Conservation (phyloP, 2,888 invertebrate species). For the Agonopterix heracliana region DNA sequence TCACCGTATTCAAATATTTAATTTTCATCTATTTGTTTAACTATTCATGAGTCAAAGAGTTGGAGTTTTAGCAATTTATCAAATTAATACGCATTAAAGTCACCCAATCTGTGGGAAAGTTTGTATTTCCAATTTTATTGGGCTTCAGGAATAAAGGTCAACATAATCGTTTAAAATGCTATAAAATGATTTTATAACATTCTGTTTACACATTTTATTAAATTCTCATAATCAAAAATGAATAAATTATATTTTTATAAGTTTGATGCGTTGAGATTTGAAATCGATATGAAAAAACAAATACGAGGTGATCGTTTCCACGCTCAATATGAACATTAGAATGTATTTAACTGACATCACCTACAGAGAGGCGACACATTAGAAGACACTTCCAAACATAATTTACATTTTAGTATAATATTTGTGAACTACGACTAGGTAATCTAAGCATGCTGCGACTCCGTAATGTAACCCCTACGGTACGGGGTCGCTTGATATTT, state of each 20-base stretch:
- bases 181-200: conserved; percentile 42
- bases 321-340: conserved; percentile 22
- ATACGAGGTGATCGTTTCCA: conserved; percentile 30
- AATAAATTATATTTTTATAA: conserved; percentile 48
- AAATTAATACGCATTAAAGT: conserved; percentile 17
- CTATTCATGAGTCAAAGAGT: background rate
- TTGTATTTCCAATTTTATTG: conserved; percentile 42
- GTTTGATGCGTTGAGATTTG: conserved; percentile 23
- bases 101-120: conserved; percentile 44
- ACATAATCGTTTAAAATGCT: conserved; percentile 39
- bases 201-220: conserved; percentile 43
- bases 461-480: background rate
- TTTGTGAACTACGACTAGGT: conserved; percentile 9
- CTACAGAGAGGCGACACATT: conserved; percentile 53
- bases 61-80: background rate
- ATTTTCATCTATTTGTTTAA: background rate
- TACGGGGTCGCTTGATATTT: background rate
- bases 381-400: conserved; percentile 42
- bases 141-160: conserved; percentile 35
- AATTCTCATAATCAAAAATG: conserved; percentile 49
- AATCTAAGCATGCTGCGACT: conserved; percentile 20
- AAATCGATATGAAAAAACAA: conserved; percentile 41
- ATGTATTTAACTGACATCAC: conserved; percentile 39
- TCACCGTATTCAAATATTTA: too few species aligned
- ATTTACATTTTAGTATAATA: conserved; percentile 36